Conservation (phyloP, 2,797 vertebrate species). For the Alfaro cultratus region DNA sequence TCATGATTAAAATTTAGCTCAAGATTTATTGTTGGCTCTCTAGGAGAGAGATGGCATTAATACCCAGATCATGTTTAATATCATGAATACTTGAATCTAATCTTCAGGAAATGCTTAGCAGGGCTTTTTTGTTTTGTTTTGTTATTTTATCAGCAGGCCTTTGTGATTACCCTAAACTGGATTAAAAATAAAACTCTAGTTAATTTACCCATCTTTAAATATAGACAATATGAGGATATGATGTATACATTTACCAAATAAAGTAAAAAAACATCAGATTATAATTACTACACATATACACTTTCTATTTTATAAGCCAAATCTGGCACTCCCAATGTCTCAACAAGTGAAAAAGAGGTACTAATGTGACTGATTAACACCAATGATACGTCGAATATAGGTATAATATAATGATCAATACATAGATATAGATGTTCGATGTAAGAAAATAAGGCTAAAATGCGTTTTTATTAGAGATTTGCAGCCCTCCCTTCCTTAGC, state of each 20-base stretch:
- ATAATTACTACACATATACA: neutral
- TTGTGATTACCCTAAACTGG: neutral
- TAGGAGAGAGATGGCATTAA: neutral
- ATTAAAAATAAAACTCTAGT: neutral
- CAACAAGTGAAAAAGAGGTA: neutral
- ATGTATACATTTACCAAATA: neutral
- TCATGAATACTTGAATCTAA: neutral
- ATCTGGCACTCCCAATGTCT: neutral
- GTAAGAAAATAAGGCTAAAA: neutral
- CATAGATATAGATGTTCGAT: neutral
- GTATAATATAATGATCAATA: neutral
- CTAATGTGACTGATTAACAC: neutral
- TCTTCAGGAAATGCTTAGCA: neutral
- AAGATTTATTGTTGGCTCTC: neutral
- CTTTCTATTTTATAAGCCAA: neutral
- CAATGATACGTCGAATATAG: neutral
- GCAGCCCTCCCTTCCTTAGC: slow-evolving; percentile 51
- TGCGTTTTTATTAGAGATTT: neutral
- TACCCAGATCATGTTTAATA: neutral
- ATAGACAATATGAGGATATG: no score
- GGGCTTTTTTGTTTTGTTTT: neutral
- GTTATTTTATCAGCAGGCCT: neutral
- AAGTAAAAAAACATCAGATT: neutral
- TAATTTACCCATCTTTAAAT: neutral
- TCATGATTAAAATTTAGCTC: neutral